These are phyloP conservation scores for Orchesellides sinensis DNA, from an alignment of 2,888 invertebrate genomes.

Conservation along the genomic window DNA sequence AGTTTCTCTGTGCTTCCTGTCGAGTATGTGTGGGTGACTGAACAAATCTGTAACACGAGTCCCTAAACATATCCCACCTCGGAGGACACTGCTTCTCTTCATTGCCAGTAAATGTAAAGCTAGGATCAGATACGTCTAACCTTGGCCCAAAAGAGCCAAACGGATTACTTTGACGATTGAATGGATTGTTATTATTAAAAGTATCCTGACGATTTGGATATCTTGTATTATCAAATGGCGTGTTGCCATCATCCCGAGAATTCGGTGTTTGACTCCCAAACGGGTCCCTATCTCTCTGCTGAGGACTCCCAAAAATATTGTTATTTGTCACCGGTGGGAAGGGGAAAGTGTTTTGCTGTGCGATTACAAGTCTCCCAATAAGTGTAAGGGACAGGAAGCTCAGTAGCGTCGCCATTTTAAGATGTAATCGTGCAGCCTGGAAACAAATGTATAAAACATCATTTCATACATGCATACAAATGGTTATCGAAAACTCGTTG, in stretches of 20 bases:
- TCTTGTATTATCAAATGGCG: slow-evolving; percentile 45
- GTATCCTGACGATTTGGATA: slow-evolving; percentile 58
- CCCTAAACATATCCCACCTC: slow-evolving; percentile 89
- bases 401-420: not conserved
- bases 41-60: slow-evolving; percentile 93
- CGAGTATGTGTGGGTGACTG: slow-evolving; percentile 89
- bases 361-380: not conserved
- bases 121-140: slow-evolving; percentile 61
- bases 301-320: slow-evolving; percentile 60
- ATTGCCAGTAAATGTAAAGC: slow-evolving; percentile 58
- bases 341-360: slow-evolving; percentile 41
- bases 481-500: too few relatives aligned
- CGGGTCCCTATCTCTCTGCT: slow-evolving; percentile 51
- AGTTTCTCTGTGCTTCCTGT: slow-evolving; percentile 89
- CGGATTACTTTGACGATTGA: slow-evolving; percentile 50
- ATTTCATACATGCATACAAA: not conserved
- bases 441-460: not conserved
- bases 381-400: slow-evolving; percentile 1
- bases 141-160: slow-evolving; percentile 50
- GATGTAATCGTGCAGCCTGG: too few relatives aligned
- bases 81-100: slow-evolving; percentile 84
- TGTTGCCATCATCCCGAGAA: slow-evolving; percentile 26
- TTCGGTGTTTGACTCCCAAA: slow-evolving; percentile 44
- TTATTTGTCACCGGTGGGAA: slow-evolving; percentile 62
- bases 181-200: slow-evolving; percentile 39